Base-by-base conservation (phyloP, 1,140 invertebrate species). In the Zaprionus gabonicus region DNA sequence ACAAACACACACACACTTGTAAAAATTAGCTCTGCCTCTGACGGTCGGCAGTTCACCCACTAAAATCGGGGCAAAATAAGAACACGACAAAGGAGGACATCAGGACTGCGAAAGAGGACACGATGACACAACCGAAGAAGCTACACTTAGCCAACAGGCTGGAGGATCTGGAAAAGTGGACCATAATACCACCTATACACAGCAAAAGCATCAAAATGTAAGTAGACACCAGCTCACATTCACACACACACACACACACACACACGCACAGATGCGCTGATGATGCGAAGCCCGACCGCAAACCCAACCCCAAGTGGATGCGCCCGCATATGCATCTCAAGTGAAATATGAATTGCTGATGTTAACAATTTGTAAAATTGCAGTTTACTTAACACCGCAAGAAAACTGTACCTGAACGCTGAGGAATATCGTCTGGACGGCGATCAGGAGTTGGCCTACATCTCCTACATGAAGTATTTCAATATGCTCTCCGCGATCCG, bases 401-500 rank as follows among this genome's bases (percentile, higher is more conserved):
- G 93, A 20, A 94, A 94, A 84, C 90, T 96, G 58, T 94, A 94
- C 71, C 91, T 94, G 31, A 92, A 91, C 53, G 96, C 95, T 7
- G 94, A 96, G 60, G 80, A 94, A 34, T 80, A 92, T 49, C 93
- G 92, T 17, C 82, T 92, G n/a, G 91, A 93, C 25, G 94, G 95
- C 4, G 95, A 97, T 78, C 95, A 96, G 80, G 96, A 96, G 82
- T 78, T 92, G 49, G 95, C 96, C 1, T 97, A 96, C 79, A 94
- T 97, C 27, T 93, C 94, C 38, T 96, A 95, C 68, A 95, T 95
- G 94, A 95, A 95, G 91, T 97, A 95, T 91, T 93, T 96, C 23
- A 94, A 94, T 41, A 90, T 95, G 13, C 85, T 96, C 0, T 90
- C 93, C 2, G 94, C 92, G 72, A 93, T 96, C 59, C 94, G 93